Percentiles rank a stretch among this genome's conserved stretches.
Evolutionary conservation across 2,113 vertebrate species (phyloP).

Genomic region (Pseudorasbora parva): DNA sequence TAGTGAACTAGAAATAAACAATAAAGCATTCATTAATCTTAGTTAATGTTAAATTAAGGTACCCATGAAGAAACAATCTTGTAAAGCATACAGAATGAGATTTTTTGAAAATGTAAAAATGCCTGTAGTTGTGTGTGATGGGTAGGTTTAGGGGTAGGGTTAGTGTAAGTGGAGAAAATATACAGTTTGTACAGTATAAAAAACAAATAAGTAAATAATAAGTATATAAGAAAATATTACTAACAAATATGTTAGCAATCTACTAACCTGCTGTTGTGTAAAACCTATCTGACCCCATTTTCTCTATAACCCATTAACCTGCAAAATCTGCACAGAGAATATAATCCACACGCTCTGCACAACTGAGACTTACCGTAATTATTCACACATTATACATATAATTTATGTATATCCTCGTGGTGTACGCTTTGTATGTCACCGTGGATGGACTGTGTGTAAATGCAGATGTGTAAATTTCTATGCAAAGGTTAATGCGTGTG

Average conservation of each 20-base stretch:
- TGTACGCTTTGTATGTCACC: neutral
- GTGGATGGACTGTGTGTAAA: neutral
- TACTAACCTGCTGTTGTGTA: neutral
- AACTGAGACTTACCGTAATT: neutral
- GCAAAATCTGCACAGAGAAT: neutral
- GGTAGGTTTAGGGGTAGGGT: no score
- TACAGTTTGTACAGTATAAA: no score
- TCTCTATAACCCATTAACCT: slow-evolving; percentile 13
- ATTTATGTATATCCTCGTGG: neutral
- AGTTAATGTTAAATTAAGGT: no score
- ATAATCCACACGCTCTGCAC: neutral
- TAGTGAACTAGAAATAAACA: no score
- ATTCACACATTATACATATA: neutral
- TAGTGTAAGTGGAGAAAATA: no score
- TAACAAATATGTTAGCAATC: neutral
- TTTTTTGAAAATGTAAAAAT: no score
- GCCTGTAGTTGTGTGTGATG: no score
- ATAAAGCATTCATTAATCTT: no score
- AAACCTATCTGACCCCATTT: neutral
- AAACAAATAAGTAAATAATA: no score
- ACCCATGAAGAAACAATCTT: no score
- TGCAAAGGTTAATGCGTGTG: neutral
- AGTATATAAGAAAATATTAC: no score
- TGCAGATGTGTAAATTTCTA: neutral
- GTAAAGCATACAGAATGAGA: no score